These are phyloP conservation scores for Aptenodytes patagonicus DNA, from an alignment of 2,113 vertebrate genomes.

Conservation along the genomic window DNA sequence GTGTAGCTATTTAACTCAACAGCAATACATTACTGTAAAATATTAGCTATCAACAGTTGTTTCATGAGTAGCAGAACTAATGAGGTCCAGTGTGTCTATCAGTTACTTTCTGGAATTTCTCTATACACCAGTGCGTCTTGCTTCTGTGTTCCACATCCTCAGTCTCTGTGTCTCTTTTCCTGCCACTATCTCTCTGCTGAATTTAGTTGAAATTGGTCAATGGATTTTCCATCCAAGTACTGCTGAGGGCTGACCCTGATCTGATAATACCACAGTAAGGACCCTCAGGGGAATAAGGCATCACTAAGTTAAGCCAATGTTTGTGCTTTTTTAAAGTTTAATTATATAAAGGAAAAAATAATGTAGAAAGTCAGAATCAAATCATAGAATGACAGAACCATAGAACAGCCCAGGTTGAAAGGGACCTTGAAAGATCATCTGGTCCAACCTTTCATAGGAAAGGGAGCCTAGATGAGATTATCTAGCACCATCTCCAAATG, in stretches of 20 bases:
- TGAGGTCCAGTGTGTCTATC: neutral
- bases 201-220: neutral
- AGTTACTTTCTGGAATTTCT: neutral
- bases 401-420: neutral
- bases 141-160: neutral
- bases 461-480: neutral
- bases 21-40: conserved; percentile 41
- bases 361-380: neutral
- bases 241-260: neutral
- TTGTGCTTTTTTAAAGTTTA: neutral
- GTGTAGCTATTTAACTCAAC: conserved; percentile 57
- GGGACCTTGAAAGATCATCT: neutral
- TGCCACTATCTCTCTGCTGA: neutral
- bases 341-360: neutral
- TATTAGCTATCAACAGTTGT: conserved; percentile 3
- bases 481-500: neutral
- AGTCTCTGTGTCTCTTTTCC: neutral
- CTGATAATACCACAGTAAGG: neutral
- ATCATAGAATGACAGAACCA: neutral
- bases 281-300: neutral
- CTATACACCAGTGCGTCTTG: fast-evolving
- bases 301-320: neutral
- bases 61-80: neutral
- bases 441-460: neutral
- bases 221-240: neutral